Percentiles rank a stretch among this genome's conserved stretches.
Evolutionary conservation across 2,888 invertebrate species (phyloP).

Genomic region (Pelosia muscerda): DNA sequence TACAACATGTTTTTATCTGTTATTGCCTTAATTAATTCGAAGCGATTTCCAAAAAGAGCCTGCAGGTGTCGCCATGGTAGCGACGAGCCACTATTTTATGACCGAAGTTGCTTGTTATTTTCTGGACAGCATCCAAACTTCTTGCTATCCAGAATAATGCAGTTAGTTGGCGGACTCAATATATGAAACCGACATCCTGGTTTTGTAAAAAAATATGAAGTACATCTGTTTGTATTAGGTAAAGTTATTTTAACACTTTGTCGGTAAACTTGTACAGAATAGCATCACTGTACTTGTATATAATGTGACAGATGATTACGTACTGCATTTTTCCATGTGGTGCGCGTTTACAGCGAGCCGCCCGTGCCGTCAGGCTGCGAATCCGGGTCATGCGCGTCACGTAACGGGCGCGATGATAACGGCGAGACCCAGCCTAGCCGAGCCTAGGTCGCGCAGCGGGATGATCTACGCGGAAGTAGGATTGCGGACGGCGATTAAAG

Average conservation of each 20-base stretch:
- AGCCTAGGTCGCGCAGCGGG: constrained; percentile 84
- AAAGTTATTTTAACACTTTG: constrained; percentile 31
- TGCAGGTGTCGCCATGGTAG: too few relatives aligned
- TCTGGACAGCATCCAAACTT: too few relatives aligned
- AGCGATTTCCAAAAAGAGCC: too few relatives aligned
- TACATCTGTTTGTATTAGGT: constrained; percentile 8
- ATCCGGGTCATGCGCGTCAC: constrained; percentile 85
- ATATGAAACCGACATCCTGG: not conserved
- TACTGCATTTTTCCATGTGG: constrained; percentile 66
- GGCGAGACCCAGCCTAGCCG: constrained; percentile 76
- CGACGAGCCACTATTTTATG: too few relatives aligned
- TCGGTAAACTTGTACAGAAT: constrained; percentile 40
- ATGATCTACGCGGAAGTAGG: constrained; percentile 84
- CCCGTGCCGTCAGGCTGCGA: constrained; percentile 43
- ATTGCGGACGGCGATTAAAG: constrained; percentile 73
- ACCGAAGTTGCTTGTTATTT: too few relatives aligned
- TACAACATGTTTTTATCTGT: too few relatives aligned
- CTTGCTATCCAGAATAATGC: too few relatives aligned
- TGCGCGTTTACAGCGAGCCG: constrained; percentile 55
- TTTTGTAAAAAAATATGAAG: not conserved
- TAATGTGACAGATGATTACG: constrained; percentile 64
- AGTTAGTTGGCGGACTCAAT: too few relatives aligned
- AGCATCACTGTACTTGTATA: constrained; percentile 38
- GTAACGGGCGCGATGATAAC: constrained; percentile 83
- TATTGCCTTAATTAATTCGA: too few relatives aligned